Base-by-base conservation (phyloP, 2,113 vertebrate genomes). In the Saguinus midas region DNA sequence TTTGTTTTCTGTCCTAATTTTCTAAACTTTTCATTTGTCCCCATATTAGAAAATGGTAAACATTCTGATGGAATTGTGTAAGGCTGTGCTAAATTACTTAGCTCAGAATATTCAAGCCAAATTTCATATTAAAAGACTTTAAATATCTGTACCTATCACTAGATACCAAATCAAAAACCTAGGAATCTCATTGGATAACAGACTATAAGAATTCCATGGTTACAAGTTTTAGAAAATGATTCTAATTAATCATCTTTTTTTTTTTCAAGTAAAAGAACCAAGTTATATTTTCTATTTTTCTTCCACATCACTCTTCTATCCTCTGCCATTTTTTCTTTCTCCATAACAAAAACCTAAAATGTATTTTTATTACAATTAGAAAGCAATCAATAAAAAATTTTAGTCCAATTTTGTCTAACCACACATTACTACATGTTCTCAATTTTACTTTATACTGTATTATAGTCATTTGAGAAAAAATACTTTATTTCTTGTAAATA, bases 211-310 rank as follows among this genome's bases (percentile, higher is more conserved):
- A 35, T 93, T 90, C 35, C 61, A 18, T 6, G 14, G 12, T 48
- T 91, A 94, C 16, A 3, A 70, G 37, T 78, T 35, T 92, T 96
- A 91, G 23, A 85, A 96, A 96, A 75, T 58, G 29, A 48, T 89
- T 48, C 45, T 96, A 75, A 80, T 16, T 68, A 14, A 68, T 17
- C 14, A 66, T 68, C 16, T 64, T 92, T 92, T 45, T 92, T 45
- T 32, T 40, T 27, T 55, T 12, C 45, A 87, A 96, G 72, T 25
- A 87, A 86, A 90, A 2, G 1, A 27, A 85, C 55, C 86, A 21
- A 93, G 21, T 91, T n/a, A 40, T 2, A 57, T 93, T 97, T 97
- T 81, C 61, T 37, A 84, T 57, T 80, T 95, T 84, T 84, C 64
- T 89, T 83, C 43, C 5, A 79, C 52, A 48, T 68, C 6, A 32